These are phyloP conservation scores for Papilio polyxenes DNA, from an alignment of 1,140 invertebrate species.

Conservation along the genomic window DNA sequence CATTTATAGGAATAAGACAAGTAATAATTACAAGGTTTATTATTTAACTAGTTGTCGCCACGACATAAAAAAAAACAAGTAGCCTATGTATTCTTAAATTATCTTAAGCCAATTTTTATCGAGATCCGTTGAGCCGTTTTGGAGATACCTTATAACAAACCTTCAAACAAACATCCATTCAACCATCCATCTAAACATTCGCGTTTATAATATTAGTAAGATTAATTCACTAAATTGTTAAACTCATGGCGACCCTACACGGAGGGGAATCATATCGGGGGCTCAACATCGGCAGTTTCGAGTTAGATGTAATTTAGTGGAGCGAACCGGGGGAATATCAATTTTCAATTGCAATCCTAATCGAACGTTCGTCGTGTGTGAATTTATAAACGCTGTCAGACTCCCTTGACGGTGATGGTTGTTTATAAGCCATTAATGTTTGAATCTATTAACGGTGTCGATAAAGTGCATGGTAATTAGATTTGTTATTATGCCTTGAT, in stretches of 20 bases:
- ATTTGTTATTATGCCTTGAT: constrained; percentile 12
- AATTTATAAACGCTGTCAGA: constrained; percentile 18
- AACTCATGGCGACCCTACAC: not conserved
- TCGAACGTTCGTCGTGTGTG: constrained; percentile 8
- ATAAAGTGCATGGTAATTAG: constrained; percentile 1
- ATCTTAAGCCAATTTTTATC: too few species aligned
- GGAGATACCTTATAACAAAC: too few species aligned
- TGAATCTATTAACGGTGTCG: not conserved
- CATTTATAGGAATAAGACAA: not conserved
- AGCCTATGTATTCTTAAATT: too few species aligned
- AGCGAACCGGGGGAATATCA: constrained; percentile 12
- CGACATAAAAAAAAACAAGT: too few species aligned
- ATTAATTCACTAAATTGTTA: not conserved
- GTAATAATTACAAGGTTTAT: not conserved
- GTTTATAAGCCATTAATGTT: constrained; percentile 6
- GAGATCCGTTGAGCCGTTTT: too few species aligned
- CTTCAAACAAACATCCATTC: too few species aligned
- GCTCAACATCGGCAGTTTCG: constrained; percentile 3
- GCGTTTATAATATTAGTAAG: too few species aligned
- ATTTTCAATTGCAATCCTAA: constrained; percentile 24
- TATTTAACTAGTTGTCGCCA: not conserved
- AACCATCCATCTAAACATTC: too few species aligned
- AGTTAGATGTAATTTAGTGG: constrained; percentile 17
- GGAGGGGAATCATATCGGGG: not conserved
- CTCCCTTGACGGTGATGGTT: not conserved